Percentiles rank a stretch among this genome's conserved stretches.
phyloP scores from a whole-genome alignment of 2,113 vertebrate species.

The Taurulus bubalis region DNA sequence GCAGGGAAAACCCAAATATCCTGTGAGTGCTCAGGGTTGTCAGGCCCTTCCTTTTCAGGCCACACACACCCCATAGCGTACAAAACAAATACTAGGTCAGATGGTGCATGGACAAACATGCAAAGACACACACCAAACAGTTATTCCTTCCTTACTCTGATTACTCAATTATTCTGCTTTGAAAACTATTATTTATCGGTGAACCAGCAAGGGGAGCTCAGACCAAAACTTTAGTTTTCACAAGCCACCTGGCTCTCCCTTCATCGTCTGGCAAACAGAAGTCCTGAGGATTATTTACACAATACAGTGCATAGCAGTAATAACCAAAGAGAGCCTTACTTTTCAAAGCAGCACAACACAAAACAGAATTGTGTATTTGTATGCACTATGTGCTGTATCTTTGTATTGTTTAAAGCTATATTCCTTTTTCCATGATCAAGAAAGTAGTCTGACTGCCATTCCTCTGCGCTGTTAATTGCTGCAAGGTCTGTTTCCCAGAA shows the following conservation, averaged over 20 bases:
- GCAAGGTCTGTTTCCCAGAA: neutral
- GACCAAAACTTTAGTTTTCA: slow-evolving; percentile 13
- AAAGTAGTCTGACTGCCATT: neutral
- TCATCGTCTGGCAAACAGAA: slow-evolving; percentile 42
- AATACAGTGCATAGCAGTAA: slow-evolving; percentile 5
- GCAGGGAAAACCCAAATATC: slow-evolving; percentile 79
- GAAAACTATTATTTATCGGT: slow-evolving; percentile 38
- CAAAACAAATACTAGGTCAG: slow-evolving; percentile 52
- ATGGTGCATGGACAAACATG: slow-evolving; percentile 29
- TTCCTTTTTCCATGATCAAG: neutral
- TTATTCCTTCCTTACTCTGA: slow-evolving; percentile 20
- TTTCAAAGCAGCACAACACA: slow-evolving; percentile 22
- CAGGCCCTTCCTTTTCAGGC: slow-evolving; percentile 52
- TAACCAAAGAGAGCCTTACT: slow-evolving; percentile 25
- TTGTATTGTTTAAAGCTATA: slow-evolving; percentile 1
- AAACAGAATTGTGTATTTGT: slow-evolving; percentile 19
- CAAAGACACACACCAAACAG: slow-evolving; percentile 17
- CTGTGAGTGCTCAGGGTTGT: slow-evolving; percentile 71
- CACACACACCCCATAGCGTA: slow-evolving; percentile 53
- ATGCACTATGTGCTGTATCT: neutral
- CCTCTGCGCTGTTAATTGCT: neutral
- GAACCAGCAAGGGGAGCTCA: neutral
- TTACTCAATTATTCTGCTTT: slow-evolving; percentile 2
- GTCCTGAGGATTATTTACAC: slow-evolving; percentile 36
- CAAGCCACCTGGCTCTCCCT: slow-evolving; percentile 40